Percentiles rank a stretch among this genome's conserved stretches.
phyloP scores from a whole-genome alignment of 2,797 vertebrate species.

The Atherinosoma microstoma region DNA sequence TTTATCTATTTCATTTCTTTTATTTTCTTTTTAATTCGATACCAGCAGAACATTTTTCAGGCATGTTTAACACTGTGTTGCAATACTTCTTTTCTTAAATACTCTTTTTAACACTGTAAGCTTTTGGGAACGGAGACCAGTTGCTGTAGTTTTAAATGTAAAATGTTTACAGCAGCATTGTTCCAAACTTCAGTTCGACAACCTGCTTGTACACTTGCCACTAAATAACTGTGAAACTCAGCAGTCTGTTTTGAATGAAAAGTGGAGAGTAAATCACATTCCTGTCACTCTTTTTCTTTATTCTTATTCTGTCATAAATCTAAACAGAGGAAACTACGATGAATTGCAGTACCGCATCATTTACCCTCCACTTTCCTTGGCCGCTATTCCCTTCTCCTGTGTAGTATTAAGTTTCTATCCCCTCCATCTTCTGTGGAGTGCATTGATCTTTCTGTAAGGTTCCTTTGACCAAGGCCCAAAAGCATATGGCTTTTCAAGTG shows the following conservation, averaged over 20 bases:
- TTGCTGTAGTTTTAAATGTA: background rate
- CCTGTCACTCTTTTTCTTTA: constrained; percentile 48
- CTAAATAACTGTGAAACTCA: constrained; percentile 51
- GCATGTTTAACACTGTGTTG: constrained; percentile 5
- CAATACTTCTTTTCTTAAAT: background rate
- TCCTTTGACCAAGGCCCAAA: constrained; percentile 59
- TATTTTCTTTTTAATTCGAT: background rate
- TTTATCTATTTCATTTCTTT: background rate
- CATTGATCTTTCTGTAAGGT: constrained; percentile 47
- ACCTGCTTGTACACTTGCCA: constrained; percentile 65
- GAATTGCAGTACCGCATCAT: constrained; percentile 51
- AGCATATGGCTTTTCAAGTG: constrained; percentile 51
- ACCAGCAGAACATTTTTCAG: constrained; percentile 1
- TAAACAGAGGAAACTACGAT: constrained; percentile 72
- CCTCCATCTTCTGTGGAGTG: constrained; percentile 53
- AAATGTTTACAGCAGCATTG: constrained; percentile 17
- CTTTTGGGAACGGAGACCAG: background rate
- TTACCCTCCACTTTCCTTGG: constrained; percentile 65
- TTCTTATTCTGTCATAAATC: constrained; percentile 12
- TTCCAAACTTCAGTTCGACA: constrained; percentile 38
- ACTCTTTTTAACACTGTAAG: background rate
- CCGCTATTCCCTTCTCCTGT: constrained; percentile 59
- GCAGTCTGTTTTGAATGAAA: constrained; percentile 61
- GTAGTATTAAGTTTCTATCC: constrained; percentile 70
- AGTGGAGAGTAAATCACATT: constrained; percentile 52